A percentile compares a stretch with the other conserved stretches of the same genome.
Evolutionary conservation across 2,888 invertebrate species (phyloP).

Genomic region (Hedya salicella): DNA sequence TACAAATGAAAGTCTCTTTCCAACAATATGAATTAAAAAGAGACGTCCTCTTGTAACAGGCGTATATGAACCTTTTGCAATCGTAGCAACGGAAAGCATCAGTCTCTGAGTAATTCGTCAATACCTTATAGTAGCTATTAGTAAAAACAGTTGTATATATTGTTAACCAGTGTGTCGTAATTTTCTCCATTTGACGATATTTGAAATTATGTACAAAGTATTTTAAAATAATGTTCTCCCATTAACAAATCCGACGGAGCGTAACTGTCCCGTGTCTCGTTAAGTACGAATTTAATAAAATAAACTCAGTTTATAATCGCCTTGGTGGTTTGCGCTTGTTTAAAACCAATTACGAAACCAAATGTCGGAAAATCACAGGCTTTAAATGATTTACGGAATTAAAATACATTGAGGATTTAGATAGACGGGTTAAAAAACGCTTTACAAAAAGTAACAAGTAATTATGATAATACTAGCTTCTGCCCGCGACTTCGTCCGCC

Average conservation of each 20-base stretch:
- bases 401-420: slow-evolving; percentile 13
- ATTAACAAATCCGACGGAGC: background rate
- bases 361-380: slow-evolving; percentile 39
- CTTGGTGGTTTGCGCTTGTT: slow-evolving; percentile 28
- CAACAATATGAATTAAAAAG: no score
- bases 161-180: no score
- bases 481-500: no score
- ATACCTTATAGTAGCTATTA: no score
- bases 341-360: slow-evolving; percentile 30
- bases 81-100: no score
- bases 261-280: slow-evolving; percentile 14
- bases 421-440: background rate
- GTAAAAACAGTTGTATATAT: no score
- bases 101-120: no score
- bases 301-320: slow-evolving; percentile 9
- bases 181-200: no score
- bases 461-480: background rate
- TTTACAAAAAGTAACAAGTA: background rate
- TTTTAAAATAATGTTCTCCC: background rate
- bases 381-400: slow-evolving; percentile 28
- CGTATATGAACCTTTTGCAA: no score
- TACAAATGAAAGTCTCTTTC: no score
- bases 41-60: no score
- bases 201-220: no score
- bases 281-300: slow-evolving; percentile 11